phyloP scores from a whole-genome alignment of 2,797 vertebrate species.

The Spea hammondii region DNA sequence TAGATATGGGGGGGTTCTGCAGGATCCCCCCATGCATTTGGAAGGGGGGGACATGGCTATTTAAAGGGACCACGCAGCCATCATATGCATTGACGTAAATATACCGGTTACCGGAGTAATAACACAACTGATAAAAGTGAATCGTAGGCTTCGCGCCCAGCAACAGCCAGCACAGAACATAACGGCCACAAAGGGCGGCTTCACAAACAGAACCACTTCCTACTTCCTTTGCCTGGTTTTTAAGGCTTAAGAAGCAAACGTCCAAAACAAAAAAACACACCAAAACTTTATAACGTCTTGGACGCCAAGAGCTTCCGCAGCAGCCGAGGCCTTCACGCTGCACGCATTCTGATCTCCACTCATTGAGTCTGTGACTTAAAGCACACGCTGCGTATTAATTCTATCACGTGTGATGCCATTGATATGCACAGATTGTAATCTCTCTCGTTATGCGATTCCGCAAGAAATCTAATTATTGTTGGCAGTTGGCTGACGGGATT shows the following conservation, averaged over 20 bases:
- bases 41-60: too few relatives aligned
- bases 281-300: too few relatives aligned
- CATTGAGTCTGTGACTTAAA: too few relatives aligned
- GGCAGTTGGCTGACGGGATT: conserved; percentile 11
- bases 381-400: too few relatives aligned
- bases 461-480: conserved; percentile 10
- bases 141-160: neutral
- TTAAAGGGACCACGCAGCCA: too few relatives aligned
- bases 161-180: neutral
- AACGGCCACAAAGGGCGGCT: conserved; percentile 25
- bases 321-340: too few relatives aligned
- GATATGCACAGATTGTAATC: neutral
- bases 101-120: conserved; percentile 3
- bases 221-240: conserved; percentile 26
- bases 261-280: too few relatives aligned
- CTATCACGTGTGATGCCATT: neutral
- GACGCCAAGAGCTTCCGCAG: too few relatives aligned
- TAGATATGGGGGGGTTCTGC: too few relatives aligned
- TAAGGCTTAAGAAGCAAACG: neutral
- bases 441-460: conserved; percentile 1
- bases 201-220: conserved; percentile 53
- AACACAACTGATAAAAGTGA: neutral
- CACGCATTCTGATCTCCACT: too few relatives aligned
- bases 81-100: neutral
- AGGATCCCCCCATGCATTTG: too few relatives aligned